phyloP scores from a whole-genome alignment of 2,888 invertebrate species.

The Protophormia terraenovae region DNA sequence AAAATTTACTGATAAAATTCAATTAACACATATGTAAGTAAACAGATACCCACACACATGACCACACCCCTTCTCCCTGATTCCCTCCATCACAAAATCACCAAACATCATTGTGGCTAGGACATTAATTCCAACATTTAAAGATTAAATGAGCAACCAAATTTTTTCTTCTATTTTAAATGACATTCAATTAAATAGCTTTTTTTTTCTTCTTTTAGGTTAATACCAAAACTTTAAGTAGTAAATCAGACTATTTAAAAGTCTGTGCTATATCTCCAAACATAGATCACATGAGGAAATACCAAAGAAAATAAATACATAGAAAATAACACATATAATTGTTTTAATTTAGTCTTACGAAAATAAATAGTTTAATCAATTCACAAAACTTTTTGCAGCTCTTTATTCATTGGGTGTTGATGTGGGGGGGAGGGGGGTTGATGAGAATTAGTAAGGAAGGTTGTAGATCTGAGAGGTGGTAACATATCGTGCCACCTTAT shows the following conservation, averaged over 20 bases:
- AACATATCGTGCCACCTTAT: constrained; percentile 38
- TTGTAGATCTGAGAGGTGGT: constrained; percentile 17
- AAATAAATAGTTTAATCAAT: constrained; percentile 21
- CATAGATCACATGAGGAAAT: background rate
- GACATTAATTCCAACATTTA: constrained; percentile 30
- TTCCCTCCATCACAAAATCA: background rate
- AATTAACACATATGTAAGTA: constrained; percentile 58
- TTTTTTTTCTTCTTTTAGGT: background rate
- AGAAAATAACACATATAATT: constrained; percentile 31
- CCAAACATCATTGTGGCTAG: constrained; percentile 41
- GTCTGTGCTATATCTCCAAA: background rate
- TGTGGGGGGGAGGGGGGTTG: too few relatives aligned
- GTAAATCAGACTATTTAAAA: background rate
- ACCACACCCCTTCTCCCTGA: background rate
- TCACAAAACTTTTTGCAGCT: constrained; percentile 11
- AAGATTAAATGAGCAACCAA: constrained; percentile 33
- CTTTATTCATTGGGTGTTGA: background rate
- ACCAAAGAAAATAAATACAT: too few relatives aligned
- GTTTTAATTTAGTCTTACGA: constrained; percentile 21
- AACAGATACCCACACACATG: background rate
- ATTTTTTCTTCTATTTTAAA: constrained; percentile 27
- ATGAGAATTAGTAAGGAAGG: background rate
- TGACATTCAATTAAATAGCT: constrained; percentile 37
- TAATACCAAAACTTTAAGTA: background rate
- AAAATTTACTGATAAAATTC: constrained; percentile 60